Conservation (phyloP, 2,113 vertebrate species). For the Nothobranchius kuhntae region DNA sequence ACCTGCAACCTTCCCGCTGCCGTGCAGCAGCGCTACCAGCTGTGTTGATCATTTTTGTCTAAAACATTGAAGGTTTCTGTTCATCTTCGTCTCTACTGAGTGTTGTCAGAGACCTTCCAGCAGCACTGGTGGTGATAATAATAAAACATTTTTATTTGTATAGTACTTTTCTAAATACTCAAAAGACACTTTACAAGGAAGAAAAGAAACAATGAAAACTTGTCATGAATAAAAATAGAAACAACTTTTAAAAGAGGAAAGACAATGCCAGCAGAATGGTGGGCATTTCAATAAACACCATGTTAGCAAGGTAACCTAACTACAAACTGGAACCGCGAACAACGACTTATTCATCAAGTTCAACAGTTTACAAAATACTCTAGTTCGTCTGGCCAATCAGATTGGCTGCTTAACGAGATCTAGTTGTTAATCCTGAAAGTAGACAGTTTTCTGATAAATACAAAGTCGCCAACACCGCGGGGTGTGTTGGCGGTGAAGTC, state of each 20-base stretch:
- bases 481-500: not conserved
- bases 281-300: slow-evolving; percentile 65
- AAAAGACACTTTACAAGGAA: slow-evolving; percentile 80
- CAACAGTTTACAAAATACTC: slow-evolving; percentile 17
- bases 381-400: not conserved
- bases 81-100: too few species aligned
- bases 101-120: slow-evolving; percentile 7
- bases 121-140: slow-evolving; percentile 68
- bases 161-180: slow-evolving; percentile 80
- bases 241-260: slow-evolving; percentile 72
- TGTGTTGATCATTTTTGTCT: too few species aligned
- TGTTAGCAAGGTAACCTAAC: slow-evolving; percentile 66
- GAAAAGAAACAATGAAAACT: slow-evolving; percentile 74
- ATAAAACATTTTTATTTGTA: slow-evolving; percentile 80
- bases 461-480: not conserved
- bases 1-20: too few species aligned
- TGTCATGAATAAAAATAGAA: slow-evolving; percentile 76
- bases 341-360: slow-evolving; percentile 32
- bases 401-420: slow-evolving; percentile 42
- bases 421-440: slow-evolving; percentile 17
- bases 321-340: slow-evolving; percentile 43
- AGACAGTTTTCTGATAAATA: not conserved
- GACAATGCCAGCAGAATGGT: slow-evolving; percentile 72
- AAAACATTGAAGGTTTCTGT: too few species aligned
- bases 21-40: too few species aligned